Evolutionary conservation across 1,140 invertebrate species (phyloP).

Genomic region (Apis laboriosa): DNA sequence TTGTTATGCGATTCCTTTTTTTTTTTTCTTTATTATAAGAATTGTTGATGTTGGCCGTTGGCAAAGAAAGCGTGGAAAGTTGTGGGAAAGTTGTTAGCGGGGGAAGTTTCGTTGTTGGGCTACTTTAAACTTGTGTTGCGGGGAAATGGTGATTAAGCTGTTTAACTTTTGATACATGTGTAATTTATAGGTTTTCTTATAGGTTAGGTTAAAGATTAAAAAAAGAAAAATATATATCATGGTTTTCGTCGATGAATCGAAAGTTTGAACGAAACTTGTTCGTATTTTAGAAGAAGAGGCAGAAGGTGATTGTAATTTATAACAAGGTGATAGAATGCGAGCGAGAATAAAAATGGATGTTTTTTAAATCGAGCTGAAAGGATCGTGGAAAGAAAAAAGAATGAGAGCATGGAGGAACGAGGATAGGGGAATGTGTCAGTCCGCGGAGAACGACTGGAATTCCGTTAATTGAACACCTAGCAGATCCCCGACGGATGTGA

Average conservation of each 20-base stretch:
- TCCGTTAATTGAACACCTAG: constrained; percentile 66
- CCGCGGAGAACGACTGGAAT: constrained; percentile 56
- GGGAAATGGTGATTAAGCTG: not conserved
- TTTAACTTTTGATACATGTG: not conserved
- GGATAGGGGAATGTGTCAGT: constrained; percentile 47
- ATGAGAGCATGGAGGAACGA: not conserved
- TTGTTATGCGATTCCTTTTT: not conserved
- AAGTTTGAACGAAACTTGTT: not conserved
- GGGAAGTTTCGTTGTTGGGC: not conserved
- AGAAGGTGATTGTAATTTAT: no score
- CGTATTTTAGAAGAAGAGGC: no score
- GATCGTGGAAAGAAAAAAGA: not conserved
- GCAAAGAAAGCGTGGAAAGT: not conserved
- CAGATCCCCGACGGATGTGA: constrained; percentile 59
- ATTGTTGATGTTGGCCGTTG: not conserved
- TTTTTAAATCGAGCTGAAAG: not conserved
- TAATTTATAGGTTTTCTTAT: not conserved
- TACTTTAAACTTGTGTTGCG: not conserved
- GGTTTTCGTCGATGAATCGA: not conserved
- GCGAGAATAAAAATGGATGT: not conserved
- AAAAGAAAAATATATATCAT: no score
- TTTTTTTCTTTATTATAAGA: not conserved
- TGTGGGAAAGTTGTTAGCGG: not conserved
- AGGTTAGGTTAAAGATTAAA: no score
- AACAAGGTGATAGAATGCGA: not conserved